Base-by-base conservation (phyloP, 2,888 invertebrate genomes). In the Fabriciana adippe region DNA sequence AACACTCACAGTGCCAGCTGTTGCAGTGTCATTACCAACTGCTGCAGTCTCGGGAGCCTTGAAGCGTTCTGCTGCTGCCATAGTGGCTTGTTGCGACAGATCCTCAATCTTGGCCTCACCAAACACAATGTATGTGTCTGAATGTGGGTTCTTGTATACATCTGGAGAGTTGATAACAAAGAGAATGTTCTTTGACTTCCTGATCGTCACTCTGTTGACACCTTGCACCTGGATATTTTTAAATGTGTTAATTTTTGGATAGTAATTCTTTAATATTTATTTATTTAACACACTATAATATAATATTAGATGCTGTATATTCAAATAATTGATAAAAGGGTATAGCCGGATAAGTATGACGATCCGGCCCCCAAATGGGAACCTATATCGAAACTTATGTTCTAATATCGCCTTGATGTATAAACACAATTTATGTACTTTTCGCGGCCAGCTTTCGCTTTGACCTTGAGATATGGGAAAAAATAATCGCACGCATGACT, bases 21-120 rank as follows among this genome's bases (percentile, higher is more conserved):
- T 94, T 55, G 95, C 90, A 3, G 94, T 93, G 72, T 94, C 94
- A 75, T 95, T 95, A 41, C 95, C 94, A 68, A 96, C 95, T 3
- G 96, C 94, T 60, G 96, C 95, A 16, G 95, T 95, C 89, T 97
- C 97, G 0, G 97, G 96, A 14, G 97, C 96, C 94, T 99, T 99
- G 95, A 99, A 99, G 86, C 99, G 97, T 93, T 99, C 99, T 56
- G 99, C 99, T 47, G 99, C 99, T 1, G 98, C 98, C 88, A 99
- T 98, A 86, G 98, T 97, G 31, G 94, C 94, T 88, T 99, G 99
- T 84, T 99, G 99, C 66, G 98, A 98, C 81, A 99, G 94, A 94
- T 99, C 99, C 93, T 99, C 99, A 79, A 99, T 99, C 95, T 99
- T 99, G 41, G 99, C 99, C 93, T 99, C 99, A 60, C 99, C 99